Base-by-base conservation (phyloP, 2,113 vertebrate genomes). In the Pteruthius melanotis region DNA sequence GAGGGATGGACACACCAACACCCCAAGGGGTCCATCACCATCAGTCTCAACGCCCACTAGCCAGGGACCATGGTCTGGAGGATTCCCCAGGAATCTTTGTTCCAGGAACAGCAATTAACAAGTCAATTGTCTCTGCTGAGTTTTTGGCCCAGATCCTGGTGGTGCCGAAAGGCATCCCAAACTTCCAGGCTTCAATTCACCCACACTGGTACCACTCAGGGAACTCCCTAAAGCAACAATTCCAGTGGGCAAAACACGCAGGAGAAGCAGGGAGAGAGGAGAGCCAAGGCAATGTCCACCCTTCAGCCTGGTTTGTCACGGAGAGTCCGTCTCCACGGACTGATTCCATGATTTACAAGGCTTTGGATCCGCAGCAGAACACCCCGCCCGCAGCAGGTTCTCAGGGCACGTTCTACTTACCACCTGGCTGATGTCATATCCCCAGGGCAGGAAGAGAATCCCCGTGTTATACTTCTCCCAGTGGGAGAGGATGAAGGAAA, bases 401-500 rank as follows among this genome's bases (percentile, higher is more conserved):
- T 14, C 35, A 10, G 26, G 44, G 61, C 0, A 0, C 0, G 54
- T n/a, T n/a, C n/a, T 52, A 97, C 98, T 99, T 83, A 99, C 99
- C 99, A 99, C 99, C 98, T 99, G 99, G 95, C 99, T 99, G 97
- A 99, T 93, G 97, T 99, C 99, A 93, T 99, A 99, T 50, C 99
- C 99, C 99, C 99, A 99, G 7, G 99, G 99, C 96, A 99, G 98
- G 95, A 99, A 99, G 96, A 99, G 98, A 96, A 99, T 98, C 12
- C 99, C 99, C 0, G 99, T 99, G 98, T 99, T 99, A 91, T 99
- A 99, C 85, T 99, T 99, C 98, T 99, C 99, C 99, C 99, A 99
- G 97, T 99, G 99, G 65, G 99, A 99, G 61, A 99, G 98, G 96
- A 99, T 99, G 97, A 99, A 99, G 42, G 99, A 99, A 95, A 99